Evolutionary conservation across 2,888 invertebrate genomes (phyloP).

Genomic region (Cyrtodaria siliqua): DNA sequence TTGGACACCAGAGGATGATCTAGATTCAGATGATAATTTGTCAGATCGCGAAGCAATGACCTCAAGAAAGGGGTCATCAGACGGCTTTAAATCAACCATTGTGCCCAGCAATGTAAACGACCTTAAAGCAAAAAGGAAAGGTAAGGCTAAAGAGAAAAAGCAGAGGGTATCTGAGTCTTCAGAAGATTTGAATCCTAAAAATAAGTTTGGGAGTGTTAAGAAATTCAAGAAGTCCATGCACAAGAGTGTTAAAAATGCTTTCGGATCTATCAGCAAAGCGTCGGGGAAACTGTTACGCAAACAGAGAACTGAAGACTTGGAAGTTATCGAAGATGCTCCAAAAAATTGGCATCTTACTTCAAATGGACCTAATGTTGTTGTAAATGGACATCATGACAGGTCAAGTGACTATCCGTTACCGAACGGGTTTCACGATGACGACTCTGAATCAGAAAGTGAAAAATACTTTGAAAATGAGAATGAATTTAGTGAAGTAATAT

Average conservation of each 20-base stretch:
- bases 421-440: constrained; percentile 20
- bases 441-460: constrained; percentile 47
- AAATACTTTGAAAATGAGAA: constrained; percentile 17
- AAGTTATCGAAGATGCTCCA: constrained; percentile 57
- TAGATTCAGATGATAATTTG: constrained; percentile 80
- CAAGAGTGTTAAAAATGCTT: constrained; percentile 74
- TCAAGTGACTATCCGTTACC: neutral
- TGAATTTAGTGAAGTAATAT: constrained; percentile 28
- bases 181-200: constrained; percentile 52
- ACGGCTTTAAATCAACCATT: constrained; percentile 77
- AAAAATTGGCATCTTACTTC: constrained; percentile 59
- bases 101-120: constrained; percentile 71
- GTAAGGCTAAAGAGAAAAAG: constrained; percentile 50
- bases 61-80: constrained; percentile 50
- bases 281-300: constrained; percentile 73
- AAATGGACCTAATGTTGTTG: constrained; percentile 35
- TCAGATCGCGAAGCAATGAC: constrained; percentile 64
- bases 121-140: constrained; percentile 63
- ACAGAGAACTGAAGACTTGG: constrained; percentile 71
- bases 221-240: constrained; percentile 76
- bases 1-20: constrained; percentile 80
- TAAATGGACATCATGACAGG: constrained; percentile 35
- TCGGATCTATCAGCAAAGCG: constrained; percentile 77
- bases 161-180: constrained; percentile 29
- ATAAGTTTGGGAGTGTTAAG: constrained; percentile 75